Base-by-base conservation (phyloP, 2,113 vertebrate genomes). In the Calyptomena viridis region DNA sequence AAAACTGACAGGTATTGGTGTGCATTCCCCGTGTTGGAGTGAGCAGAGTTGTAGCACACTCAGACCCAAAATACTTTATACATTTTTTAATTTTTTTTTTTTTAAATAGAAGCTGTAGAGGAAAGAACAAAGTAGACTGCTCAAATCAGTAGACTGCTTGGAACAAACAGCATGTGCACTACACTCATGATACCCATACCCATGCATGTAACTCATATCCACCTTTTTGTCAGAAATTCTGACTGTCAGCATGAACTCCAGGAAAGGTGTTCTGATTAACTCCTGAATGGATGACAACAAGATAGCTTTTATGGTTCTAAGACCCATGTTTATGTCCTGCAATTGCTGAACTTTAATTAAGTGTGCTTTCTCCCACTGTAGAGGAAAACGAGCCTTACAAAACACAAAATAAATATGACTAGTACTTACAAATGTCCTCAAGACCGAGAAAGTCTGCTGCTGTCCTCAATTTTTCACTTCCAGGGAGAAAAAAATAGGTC, bases 361-460 rank as follows among this genome's bases (percentile, higher is more conserved):
- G n/a, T 2, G 8, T 31, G 19, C 24, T 72, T 94, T 86, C 28
- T 83, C 28, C 46, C 55, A n/a, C 33, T 58, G 23, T 23, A 49
- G 16, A 73, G 16, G 21, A 92, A 80, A 79, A 55, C 3, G 56
- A 64, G 9, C 7, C 47, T 67, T 84, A 71, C 17, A 47, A 73
- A 4, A 78, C 8, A 50, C 8, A 77, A 73, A 89, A 84, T 5
- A 79, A 74, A 8, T 11, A 85, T 25, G 17, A 62, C 14, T 44
- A 17, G 46, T 93, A 95, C 89, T 95, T 93, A 95, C 93, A 85
- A 68, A 91, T 87, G 67, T 79, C 68, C 24, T 90, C 47, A 74
- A 71, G 87, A 69, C n/a, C 40, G 58, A 79, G 21, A 69, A 78
- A 62, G 67, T 33, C 22, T 80, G 50, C 75, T 66, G 63, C 55